Base-by-base conservation (phyloP, 2,888 invertebrate genomes). In the Cotesia congregata region DNA sequence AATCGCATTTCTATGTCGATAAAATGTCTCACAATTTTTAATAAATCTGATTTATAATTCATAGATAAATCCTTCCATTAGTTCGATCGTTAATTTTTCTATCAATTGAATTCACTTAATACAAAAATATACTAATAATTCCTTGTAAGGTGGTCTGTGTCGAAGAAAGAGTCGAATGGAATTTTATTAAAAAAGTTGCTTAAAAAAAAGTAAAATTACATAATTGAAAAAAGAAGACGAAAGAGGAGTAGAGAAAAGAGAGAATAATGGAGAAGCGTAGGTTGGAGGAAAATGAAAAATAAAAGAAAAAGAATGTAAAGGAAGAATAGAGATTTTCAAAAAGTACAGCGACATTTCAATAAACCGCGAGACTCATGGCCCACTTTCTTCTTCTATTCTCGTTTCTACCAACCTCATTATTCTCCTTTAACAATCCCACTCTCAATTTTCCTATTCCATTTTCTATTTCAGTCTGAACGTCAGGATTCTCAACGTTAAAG, bases 321-420 rank as follows among this genome's bases (percentile, higher is more conserved):
- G 78, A 78, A 78, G 78, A 72, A 76, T 69, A 39, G 30, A 70
- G 70, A 61, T 68, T 75, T 62, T 67, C 73, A 41, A 60, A 65
- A 78, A 79, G 73, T 78, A 77, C 78, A 74, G 78, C 77, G 78
- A 76, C 76, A 74, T 86, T 86, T 87, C 85, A 86, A 88, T 87
- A 86, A 88, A 86, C 84, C 84, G 81, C 82, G 78, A 82, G 85
- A 84, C 85, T 85, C 83, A 79, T 82, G 83, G 82, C 82, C 83
- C 83, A 83, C 82, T 85, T 83, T 82, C 50, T 50, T 50, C 50
- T 50, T 50, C 75, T 77, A 77, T 75, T 77, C 74, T 79, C 79
- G 73, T 77, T 78, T 74, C 61, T 73, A 78, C 78, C 80, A 73
- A 76, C 78, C 75, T 70, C 39, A 59, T 77, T 76, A 74, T 74